Conservation (phyloP, 2,888 invertebrate species). For the Acanthosoma haemorrhoidale region DNA sequence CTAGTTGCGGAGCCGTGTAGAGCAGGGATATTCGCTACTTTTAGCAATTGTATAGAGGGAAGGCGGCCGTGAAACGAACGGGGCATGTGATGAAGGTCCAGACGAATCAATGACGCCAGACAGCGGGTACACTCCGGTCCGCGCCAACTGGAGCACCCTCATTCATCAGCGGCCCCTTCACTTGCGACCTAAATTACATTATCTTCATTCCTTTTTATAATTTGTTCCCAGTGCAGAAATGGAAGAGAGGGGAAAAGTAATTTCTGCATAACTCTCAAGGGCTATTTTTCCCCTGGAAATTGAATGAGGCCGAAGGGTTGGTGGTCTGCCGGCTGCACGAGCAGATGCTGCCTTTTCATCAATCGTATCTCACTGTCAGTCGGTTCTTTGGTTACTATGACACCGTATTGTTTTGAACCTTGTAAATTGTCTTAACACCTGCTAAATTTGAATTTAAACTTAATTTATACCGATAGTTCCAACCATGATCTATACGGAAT, state of each 20-base stretch:
- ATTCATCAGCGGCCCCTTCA: neutral
- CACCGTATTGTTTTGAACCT: too few species aligned
- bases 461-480: too few species aligned
- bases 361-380: too few species aligned
- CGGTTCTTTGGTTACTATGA: too few species aligned
- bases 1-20: too few species aligned
- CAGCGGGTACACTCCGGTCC: neutral
- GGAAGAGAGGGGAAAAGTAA: neutral
- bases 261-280: conserved; percentile 1
- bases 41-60: too few species aligned
- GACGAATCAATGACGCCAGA: conserved; percentile 14
- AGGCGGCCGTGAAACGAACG: too few species aligned
- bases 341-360: too few species aligned
- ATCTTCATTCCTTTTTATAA: neutral
- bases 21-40: too few species aligned
- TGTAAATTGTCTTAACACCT: too few species aligned
- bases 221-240: neutral
- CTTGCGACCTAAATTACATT: conserved; percentile 5
- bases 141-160: neutral
- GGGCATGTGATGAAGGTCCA: neutral
- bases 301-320: neutral
- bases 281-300: neutral
- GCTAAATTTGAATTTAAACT: too few species aligned
- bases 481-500: too few species aligned
- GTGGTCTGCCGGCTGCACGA: neutral